Evolutionary conservation across 2,888 invertebrate genomes (phyloP).

Genomic region (Stenodema calcarata): DNA sequence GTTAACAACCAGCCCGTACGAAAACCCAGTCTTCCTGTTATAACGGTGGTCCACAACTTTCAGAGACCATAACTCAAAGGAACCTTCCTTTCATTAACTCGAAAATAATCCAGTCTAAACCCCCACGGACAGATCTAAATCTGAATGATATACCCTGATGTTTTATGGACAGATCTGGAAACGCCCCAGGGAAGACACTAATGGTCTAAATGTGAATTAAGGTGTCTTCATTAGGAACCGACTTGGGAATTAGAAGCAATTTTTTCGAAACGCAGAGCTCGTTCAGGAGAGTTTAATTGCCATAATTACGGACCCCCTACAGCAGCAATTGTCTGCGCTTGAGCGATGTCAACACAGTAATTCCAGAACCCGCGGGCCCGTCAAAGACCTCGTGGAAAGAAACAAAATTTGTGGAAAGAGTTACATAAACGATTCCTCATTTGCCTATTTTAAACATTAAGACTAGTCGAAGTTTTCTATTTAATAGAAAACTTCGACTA

Average conservation of each 20-base stretch:
- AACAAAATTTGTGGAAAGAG: too few relatives aligned
- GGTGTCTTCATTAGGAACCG: constrained; percentile 7
- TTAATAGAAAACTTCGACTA: not conserved
- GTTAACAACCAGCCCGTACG: too few relatives aligned
- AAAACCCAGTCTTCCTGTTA: not conserved
- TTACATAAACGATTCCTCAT: too few relatives aligned
- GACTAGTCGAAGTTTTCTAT: not conserved
- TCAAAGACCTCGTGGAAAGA: not conserved
- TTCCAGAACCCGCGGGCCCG: not conserved
- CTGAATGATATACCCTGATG: not conserved
- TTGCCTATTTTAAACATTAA: not conserved
- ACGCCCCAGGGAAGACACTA: not conserved
- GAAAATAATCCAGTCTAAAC: not conserved
- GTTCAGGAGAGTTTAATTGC: not conserved
- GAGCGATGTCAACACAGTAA: not conserved
- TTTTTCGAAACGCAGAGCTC: not conserved
- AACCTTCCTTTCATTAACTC: not conserved
- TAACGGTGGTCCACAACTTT: not conserved
- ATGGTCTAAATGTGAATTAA: constrained; percentile 5
- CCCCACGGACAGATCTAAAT: not conserved
- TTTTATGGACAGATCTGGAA: not conserved
- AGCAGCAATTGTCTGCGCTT: not conserved
- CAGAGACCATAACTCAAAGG: not conserved
- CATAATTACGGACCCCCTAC: not conserved
- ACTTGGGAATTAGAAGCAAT: constrained; percentile 5